Base-by-base conservation (phyloP, 1,140 invertebrate genomes). In the Drosophila prosaltans region DNA sequence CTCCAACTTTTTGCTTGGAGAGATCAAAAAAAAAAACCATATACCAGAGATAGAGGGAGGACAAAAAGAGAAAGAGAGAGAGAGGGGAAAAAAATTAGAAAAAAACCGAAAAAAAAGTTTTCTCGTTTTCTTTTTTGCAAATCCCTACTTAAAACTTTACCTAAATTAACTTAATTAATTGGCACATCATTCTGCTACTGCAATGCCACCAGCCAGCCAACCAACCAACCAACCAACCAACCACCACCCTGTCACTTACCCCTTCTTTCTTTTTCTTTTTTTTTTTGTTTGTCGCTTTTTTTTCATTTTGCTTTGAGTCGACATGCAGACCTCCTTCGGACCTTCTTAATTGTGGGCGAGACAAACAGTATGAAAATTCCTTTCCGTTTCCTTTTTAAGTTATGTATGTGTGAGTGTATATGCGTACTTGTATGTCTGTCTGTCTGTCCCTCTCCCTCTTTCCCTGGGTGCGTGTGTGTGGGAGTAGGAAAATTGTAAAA, bases 91-190 rank as follows among this genome's bases (percentile, higher is more conserved):
- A 11, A 11, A 11, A 3, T 11, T 1, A 41, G 28, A 8, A 0
- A 9, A 26, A 16, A 2, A 16, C 28, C 28, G 32, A 36, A n/a
- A 45, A 16, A 9, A 39, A 41, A 7, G 66, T 10, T 57, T 24
- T 24, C 24, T 40, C 21, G 5, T 57, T 24, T 32, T 45, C 2
- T 2, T 3, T 60, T 45, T 72, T n/a, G 39, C 39, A 63, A 58
- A 48, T 68, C 59, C 43, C 45, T 65, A 48, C 36, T 41, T 62
- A 11, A 63, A 80, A 69, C 68, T 78, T 78, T 6, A 39, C 58
- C 45, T n/a, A 59, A 69, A 73, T 79, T 74, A 66, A 65, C 21
- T 66, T 72, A 76, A 86, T 86, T 86, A 86, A 86, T 86, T 85
- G 74, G 54, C 82, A 79, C 72, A 73, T 81, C 61, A 69, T 69